Evolutionary conservation across 1,140 invertebrate species (phyloP), one percentile per base, ranked within the genome.

Genomic region (Micrasema minimum): DNA sequence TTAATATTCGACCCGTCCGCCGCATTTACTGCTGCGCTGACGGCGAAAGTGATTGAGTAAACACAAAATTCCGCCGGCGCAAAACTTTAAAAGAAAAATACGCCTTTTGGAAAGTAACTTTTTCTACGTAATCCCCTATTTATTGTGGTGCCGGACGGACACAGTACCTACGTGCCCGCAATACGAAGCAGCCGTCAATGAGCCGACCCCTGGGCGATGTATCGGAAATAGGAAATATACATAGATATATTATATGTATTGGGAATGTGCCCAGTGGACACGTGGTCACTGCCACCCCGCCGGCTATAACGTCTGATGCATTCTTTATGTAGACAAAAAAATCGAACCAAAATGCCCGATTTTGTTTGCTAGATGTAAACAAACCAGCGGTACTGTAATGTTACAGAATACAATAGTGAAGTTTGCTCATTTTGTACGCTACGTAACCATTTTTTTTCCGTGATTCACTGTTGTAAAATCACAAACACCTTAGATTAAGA

Each of bases 101-200:
- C 61, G 70, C 22, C 37, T 67, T 62, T 41, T 16, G 14, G 18
- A 51, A 31, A 65, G 64, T 69, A 23, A 55, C 57, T 69, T 69
- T 66, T 72, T n/a, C 68, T 72, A 72, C 65, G 71, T 69, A 72
- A 72, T 66, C 22, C 67, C 64, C 66, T 70, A 74, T 74, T 74
- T 74, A 74, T 74, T 66, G 72, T 74, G 72, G 72, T 66, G 67
- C 37, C 23, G 67, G 62, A 41, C 68, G 53, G 61, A 35, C 53
- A 65, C n/a, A 73, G 68, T 66, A 66, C 62, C 50, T 62, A 70
- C 72, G 72, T 74, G 72, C 62, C 64, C 37, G 57, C 14, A 12
- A 61, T 61, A 61, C 38, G 18, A 14, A 41, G 18, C 14, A 37
- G 57, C n/a, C n/a, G n/a, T 61, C 35, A 61, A 61, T 61, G 22